Conservation (phyloP, 2,888 invertebrate species). For the Drosophila setosimentum region DNA sequence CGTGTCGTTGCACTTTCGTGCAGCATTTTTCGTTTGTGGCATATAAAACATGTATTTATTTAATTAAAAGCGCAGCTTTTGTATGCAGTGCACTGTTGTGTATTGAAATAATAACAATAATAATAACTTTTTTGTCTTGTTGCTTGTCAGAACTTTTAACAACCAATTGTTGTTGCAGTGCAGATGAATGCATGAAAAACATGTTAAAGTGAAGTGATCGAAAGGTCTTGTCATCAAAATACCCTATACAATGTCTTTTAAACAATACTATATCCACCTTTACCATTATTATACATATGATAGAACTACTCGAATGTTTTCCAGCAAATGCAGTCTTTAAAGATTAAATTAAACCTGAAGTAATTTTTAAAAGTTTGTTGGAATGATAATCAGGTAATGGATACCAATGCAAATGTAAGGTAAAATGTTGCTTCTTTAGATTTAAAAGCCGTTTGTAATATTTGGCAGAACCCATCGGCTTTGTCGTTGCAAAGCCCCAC, state of each 20-base stretch:
- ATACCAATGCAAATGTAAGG: neutral
- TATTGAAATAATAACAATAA: constrained; percentile 61
- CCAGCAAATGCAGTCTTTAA: neutral
- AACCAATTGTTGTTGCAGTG: constrained; percentile 45
- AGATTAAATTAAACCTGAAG: neutral
- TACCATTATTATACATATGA: neutral
- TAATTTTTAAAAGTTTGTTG: neutral
- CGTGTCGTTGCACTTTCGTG: constrained; percentile 36
- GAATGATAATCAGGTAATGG: neutral
- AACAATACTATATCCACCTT: neutral
- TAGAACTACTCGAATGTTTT: neutral
- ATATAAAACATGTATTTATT: constrained; percentile 65
- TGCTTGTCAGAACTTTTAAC: constrained; percentile 47
- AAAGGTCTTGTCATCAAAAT: constrained; percentile 1
- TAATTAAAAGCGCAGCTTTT: constrained; percentile 63
- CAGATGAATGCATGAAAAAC: constrained; percentile 37
- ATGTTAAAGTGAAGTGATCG: neutral
- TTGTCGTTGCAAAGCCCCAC: constrained; percentile 32
- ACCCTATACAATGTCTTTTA: constrained; percentile 8
- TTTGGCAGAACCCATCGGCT: neutral
- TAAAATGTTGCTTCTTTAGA: neutral
- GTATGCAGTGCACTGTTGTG: constrained; percentile 33
- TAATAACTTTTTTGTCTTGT: constrained; percentile 34
- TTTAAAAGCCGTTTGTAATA: neutral
- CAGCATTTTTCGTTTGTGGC: constrained; percentile 50